phyloP scores from a whole-genome alignment of 2,888 invertebrate species.

The Oasisia sp. region DNA sequence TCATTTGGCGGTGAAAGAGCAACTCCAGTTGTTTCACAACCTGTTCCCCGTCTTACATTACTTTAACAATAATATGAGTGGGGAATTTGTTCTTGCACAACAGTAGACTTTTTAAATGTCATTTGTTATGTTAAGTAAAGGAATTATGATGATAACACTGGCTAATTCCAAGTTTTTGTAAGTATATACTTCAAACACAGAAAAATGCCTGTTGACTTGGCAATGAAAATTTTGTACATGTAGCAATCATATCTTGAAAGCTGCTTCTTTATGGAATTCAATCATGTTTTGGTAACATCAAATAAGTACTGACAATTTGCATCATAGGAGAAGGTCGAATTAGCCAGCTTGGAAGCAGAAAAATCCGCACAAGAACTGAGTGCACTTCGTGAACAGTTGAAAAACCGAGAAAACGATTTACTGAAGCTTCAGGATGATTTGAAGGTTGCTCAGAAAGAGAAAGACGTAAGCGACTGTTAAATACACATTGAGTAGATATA shows the following conservation, averaged over 20 bases:
- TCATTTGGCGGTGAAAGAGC: background rate
- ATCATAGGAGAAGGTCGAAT: conserved; percentile 7
- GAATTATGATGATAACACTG: background rate
- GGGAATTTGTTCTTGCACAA: background rate
- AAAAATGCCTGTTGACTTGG: too few species aligned
- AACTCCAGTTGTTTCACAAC: background rate
- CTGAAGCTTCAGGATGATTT: conserved; percentile 17
- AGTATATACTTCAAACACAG: background rate
- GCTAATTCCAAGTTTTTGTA: background rate
- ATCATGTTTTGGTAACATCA: background rate
- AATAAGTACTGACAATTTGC: background rate
- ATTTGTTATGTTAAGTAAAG: background rate
- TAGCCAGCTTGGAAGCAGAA: background rate
- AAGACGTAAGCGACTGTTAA: background rate
- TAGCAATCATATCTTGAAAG: background rate
- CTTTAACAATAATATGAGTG: background rate
- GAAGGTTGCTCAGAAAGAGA: conserved; percentile 9
- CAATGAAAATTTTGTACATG: background rate
- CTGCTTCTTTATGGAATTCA: background rate
- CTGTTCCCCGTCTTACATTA: background rate
- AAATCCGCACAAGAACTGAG: background rate
- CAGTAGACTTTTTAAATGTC: background rate
- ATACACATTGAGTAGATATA: background rate
- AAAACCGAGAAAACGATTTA: conserved; percentile 13
- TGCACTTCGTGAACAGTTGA: background rate